Evolutionary conservation across 2,888 invertebrate genomes (phyloP).

Genomic region (Erebia epiphron): DNA sequence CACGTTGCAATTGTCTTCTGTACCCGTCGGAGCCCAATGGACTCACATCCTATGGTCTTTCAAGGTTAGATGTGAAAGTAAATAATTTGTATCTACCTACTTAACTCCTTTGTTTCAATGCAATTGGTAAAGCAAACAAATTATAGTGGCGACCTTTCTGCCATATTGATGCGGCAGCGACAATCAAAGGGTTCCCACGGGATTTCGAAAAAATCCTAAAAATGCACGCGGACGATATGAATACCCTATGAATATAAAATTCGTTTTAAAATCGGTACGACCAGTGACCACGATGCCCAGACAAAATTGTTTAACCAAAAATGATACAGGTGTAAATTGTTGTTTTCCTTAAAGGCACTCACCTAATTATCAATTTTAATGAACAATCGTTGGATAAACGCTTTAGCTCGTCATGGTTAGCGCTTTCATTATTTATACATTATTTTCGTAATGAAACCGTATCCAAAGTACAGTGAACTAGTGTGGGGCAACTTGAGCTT

Average conservation of each 20-base stretch:
- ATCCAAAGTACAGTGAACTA: constrained; percentile 22
- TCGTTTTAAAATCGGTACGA: neutral
- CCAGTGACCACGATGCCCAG: neutral
- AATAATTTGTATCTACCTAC: neutral
- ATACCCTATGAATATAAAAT: no score
- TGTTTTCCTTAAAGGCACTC: constrained; percentile 21
- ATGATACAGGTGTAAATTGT: constrained; percentile 11
- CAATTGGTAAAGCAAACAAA: neutral
- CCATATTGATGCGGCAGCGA: neutral
- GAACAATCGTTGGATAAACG: constrained; percentile 64
- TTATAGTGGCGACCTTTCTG: neutral
- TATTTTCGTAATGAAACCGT: constrained; percentile 34
- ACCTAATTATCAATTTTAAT: constrained; percentile 66
- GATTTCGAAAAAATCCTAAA: no score
- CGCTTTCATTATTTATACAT: constrained; percentile 54
- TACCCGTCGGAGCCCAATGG: neutral
- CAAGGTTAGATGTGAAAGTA: constrained; percentile 20
- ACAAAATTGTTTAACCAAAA: neutral
- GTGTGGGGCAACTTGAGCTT: constrained; percentile 10
- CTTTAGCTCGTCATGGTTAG: constrained; percentile 60
- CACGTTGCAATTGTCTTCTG: constrained; percentile 31
- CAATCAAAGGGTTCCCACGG: no score
- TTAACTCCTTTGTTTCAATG: neutral
- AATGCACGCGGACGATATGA: no score
- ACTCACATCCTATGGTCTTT: constrained; percentile 9